phyloP scores from a whole-genome alignment of 2,888 invertebrate species.

The Cyaniris semiargus region DNA sequence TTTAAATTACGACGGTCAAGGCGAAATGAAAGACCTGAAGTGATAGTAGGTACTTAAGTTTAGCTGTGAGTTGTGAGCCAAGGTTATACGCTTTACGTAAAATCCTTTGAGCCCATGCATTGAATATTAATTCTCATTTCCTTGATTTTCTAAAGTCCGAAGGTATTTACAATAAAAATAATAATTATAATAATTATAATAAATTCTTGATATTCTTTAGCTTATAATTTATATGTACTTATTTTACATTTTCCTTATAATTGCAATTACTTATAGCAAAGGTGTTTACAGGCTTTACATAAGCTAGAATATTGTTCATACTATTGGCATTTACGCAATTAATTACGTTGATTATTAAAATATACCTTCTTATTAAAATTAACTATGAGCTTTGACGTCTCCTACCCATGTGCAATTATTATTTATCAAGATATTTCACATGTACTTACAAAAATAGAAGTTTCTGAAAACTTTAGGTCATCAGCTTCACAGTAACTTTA shows the following conservation, averaged over 20 bases:
- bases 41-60: not conserved
- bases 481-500: not conserved
- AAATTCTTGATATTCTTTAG: not conserved
- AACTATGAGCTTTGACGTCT: not conserved
- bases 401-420: no score
- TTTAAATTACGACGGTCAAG: not conserved
- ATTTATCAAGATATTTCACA: not conserved
- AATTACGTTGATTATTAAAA: not conserved
- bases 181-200: not conserved
- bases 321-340: not conserved
- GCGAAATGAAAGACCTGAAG: not conserved
- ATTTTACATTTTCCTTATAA: not conserved
- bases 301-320: not conserved
- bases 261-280: not conserved
- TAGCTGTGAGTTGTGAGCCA: not conserved
- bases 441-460: not conserved
- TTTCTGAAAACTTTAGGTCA: not conserved
- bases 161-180: not conserved
- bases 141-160: not conserved
- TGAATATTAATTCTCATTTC: not conserved
- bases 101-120: not conserved
- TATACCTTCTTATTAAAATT: not conserved
- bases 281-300: not conserved
- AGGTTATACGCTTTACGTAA: constrained; percentile 1
- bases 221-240: not conserved